Evolutionary conservation across 2,113 vertebrate genomes (phyloP), one percentile per base, ranked within the genome.

Genomic region (Gallinago undulata): DNA sequence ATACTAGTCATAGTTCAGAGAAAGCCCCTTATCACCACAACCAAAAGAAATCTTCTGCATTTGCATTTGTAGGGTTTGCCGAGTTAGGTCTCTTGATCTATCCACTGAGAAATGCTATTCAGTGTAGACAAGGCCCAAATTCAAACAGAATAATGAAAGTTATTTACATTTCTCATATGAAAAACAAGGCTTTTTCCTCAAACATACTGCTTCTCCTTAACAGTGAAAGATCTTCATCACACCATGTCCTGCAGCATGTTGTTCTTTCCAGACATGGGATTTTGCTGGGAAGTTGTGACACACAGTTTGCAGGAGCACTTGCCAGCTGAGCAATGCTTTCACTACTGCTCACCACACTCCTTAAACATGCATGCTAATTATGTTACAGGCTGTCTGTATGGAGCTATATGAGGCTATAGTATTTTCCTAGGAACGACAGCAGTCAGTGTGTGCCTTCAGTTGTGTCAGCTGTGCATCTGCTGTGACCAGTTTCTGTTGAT

Each of bases 221-320:
- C 33, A 94, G 43, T 47, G 41, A 60, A 74, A 75, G 33, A 72
- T 51, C 64, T 86, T 64, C 66, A 60, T 25, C 31, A 70, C 41
- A 43, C 35, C 35, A 47, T 10, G 39, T 73, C 62, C 77, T 91
- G 51, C 30, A 87, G 86, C 53, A 50, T 23, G 45, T 74, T 88
- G 22, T n/a, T 93, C 60, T 93, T 93, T 53, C 62, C 56, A 89
- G 84, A 78, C n/a, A 60, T 0, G 5, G 53, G 62, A 57, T 89
- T 93, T 78, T 91, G 43, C 66, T 85, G 80, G 73, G 60, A 94
- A 95, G 47, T 74, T 92, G 82, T 80, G 77, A 84, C 94, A 91
- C 50, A 60, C 33, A 60, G 62, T 60, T 95, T 82, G 77, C 1
- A 2, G 48, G 35, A 94, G 66, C 62, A 53, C 66, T 87, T 87